A percentile compares a stretch with the other conserved stretches of the same genome.
Evolutionary conservation across 2,113 vertebrate genomes (phyloP).

Genomic region (Gobiocypris rarus): DNA sequence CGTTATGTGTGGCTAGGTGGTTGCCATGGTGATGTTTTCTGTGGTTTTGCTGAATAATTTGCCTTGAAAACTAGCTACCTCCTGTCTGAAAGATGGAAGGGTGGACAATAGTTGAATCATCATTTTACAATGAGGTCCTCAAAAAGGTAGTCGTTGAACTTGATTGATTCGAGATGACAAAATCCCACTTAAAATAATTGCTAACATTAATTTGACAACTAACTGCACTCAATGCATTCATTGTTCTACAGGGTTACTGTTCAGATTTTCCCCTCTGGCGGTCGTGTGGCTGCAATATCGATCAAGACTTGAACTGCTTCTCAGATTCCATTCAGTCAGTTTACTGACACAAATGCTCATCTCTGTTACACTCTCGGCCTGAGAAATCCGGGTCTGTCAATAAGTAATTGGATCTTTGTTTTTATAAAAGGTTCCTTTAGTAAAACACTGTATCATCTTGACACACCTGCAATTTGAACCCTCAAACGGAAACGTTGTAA

Average conservation of each 20-base stretch:
- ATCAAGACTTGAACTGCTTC: constrained; percentile 28
- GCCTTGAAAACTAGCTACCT: constrained; percentile 4
- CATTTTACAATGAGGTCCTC: not conserved
- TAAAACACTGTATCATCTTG: constrained; percentile 6
- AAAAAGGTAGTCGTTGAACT: not conserved
- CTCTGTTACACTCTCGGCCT: not conserved
- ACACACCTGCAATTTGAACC: constrained; percentile 18
- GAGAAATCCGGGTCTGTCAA: constrained; percentile 21
- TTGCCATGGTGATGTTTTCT: constrained; percentile 53
- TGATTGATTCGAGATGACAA: not conserved
- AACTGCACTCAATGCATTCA: not conserved
- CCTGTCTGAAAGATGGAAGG: not conserved
- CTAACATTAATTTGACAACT: not conserved
- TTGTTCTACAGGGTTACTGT: constrained; percentile 7
- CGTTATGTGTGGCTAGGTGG: constrained; percentile 33
- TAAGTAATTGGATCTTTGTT: constrained; percentile 21
- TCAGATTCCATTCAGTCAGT: constrained; percentile 23
- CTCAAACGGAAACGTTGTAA: not conserved
- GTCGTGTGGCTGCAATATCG: constrained; percentile 23
- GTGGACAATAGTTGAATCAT: constrained; percentile 2
- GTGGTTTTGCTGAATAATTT: not conserved
- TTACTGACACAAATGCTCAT: constrained; percentile 11
- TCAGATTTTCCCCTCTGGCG: not conserved
- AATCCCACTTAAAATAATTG: not conserved
- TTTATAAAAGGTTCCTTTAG: constrained; percentile 1